phyloP scores from a whole-genome alignment of 2,113 vertebrate genomes.

The Natator depressus region DNA sequence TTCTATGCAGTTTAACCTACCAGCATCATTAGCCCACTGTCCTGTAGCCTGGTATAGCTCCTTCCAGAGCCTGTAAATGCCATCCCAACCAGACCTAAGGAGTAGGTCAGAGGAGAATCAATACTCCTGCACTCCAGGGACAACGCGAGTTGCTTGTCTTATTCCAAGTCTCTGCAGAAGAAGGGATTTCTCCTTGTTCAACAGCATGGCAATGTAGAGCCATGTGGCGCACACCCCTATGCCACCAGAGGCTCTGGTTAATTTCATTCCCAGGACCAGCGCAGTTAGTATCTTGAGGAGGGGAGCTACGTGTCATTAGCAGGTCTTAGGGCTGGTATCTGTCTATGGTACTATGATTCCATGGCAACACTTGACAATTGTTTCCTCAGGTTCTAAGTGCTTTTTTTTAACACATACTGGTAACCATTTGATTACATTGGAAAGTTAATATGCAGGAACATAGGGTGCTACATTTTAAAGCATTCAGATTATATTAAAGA shows the following conservation, averaged over 20 bases:
- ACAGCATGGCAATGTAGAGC: not conserved
- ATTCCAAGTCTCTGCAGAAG: not conserved
- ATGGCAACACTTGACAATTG: not conserved
- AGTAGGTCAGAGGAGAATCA: not conserved
- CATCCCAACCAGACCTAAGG: not conserved
- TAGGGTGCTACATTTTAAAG: not conserved
- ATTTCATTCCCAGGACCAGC: not conserved
- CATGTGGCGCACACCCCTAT: not conserved
- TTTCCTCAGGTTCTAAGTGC: not conserved
- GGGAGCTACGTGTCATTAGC: not conserved
- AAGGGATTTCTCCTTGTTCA: not conserved
- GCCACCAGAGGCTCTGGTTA: not conserved
- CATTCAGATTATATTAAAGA: not conserved
- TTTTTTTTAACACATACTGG: not conserved
- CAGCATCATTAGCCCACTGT: not conserved
- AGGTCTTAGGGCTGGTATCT: not conserved
- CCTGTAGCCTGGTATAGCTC: accelerated
- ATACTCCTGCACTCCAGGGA: not conserved
- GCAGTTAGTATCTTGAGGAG: not conserved
- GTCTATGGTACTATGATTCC: not conserved
- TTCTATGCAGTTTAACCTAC: not conserved
- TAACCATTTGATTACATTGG: not conserved
- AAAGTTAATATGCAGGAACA: not conserved
- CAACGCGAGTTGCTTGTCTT: not conserved
- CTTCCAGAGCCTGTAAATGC: not conserved